These are phyloP conservation scores for Luffia ferchaultella DNA, from an alignment of 2,888 invertebrate species.

Conservation along the genomic window DNA sequence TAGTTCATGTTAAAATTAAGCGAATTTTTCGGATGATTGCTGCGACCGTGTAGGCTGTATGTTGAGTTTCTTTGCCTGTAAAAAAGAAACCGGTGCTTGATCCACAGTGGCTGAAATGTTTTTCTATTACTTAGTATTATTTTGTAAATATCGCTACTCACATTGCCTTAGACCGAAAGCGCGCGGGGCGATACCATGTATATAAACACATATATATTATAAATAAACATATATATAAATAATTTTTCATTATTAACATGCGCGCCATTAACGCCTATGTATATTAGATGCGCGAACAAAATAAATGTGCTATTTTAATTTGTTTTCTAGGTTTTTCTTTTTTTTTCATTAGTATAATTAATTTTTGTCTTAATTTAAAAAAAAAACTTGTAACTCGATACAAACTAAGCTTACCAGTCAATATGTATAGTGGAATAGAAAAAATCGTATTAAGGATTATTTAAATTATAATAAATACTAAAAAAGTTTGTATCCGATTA, in stretches of 20 bases:
- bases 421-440: conserved; percentile 58
- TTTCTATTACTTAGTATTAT: too few relatives aligned
- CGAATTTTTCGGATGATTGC: too few relatives aligned
- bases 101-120: too few relatives aligned
- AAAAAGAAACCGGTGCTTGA: too few relatives aligned
- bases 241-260: conserved; percentile 37
- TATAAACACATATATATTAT: conserved; percentile 22
- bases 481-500: too few relatives aligned
- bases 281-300: conserved; percentile 19
- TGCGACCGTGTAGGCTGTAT: too few relatives aligned
- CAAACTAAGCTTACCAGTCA: conserved; percentile 64
- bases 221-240: conserved; percentile 48
- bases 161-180: conserved; percentile 19
- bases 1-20: too few relatives aligned
- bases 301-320: neutral
- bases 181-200: conserved; percentile 11
- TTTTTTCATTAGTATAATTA: neutral
- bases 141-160: neutral
- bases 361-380: neutral
- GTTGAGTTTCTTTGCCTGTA: too few relatives aligned
- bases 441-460: too few relatives aligned
- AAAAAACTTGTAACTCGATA: conserved; percentile 14
- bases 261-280: conserved; percentile 20
- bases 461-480: too few relatives aligned
- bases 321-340: too few relatives aligned